A percentile compares a stretch with the other conserved stretches of the same genome.
Conservation (phyloP, 2,797 vertebrate species). For the Spinibarbus caldwelli region DNA sequence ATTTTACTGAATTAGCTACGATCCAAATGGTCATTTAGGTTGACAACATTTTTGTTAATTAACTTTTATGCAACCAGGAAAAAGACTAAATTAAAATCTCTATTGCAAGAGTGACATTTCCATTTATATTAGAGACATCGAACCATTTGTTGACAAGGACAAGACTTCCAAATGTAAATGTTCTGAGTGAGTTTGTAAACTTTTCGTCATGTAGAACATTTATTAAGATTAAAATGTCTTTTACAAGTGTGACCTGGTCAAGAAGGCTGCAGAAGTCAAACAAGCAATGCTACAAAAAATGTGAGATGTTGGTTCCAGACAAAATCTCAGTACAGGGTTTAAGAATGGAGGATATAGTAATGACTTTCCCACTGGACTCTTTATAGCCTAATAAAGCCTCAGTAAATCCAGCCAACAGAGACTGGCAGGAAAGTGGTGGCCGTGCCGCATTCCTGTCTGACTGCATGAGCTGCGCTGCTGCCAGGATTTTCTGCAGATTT, state of each 20-base stretch:
- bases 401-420: constrained; percentile 76
- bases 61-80: not conserved
- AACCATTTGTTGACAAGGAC: not conserved
- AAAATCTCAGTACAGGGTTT: constrained; percentile 26
- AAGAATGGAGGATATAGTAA: constrained; percentile 62
- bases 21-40: not conserved
- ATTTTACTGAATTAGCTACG: not conserved
- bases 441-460: constrained; percentile 75
- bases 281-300: constrained; percentile 10
- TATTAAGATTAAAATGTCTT: not conserved
- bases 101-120: too few relatives aligned
- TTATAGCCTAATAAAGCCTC: constrained; percentile 74
- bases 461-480: constrained; percentile 73
- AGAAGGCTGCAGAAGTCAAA: not conserved
- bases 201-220: not conserved
- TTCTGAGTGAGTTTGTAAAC: not conserved
- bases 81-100: not conserved
- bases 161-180: not conserved
- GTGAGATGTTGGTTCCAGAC: constrained; percentile 22
- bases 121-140: not conserved
- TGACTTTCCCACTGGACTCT: constrained; percentile 73
- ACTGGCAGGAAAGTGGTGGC: constrained; percentile 67
- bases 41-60: not conserved
- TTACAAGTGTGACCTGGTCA: not conserved
- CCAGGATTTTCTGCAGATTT: constrained; percentile 84